A percentile compares a stretch with the other conserved stretches of the same genome.
These are phyloP conservation scores for Dryobates pubescens DNA, from an alignment of 2,797 vertebrate genomes.

Conservation along the genomic window DNA sequence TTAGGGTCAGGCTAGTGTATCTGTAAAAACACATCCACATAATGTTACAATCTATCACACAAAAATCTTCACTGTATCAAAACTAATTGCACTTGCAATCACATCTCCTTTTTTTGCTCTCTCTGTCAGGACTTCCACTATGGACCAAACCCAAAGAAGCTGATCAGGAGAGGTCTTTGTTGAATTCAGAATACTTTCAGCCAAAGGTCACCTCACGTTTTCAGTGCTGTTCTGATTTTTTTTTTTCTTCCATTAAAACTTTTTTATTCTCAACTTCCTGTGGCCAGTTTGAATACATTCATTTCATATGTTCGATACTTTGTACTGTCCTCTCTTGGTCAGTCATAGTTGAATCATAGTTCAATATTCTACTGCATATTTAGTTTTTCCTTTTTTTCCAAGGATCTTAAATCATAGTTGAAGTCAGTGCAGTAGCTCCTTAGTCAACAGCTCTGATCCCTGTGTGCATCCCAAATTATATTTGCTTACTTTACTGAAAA, in stretches of 20 bases:
- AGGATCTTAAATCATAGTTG: background rate
- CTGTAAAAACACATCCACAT: background rate
- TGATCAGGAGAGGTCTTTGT: background rate
- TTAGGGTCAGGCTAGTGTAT: background rate
- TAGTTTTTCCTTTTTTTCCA: background rate
- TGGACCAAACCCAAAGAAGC: background rate
- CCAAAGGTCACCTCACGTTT: background rate
- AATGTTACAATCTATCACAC: background rate
- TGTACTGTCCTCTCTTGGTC: background rate
- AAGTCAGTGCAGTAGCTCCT: background rate
- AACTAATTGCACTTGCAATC: background rate
- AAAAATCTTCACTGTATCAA: background rate
- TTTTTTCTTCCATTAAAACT: background rate
- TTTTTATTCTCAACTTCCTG: background rate
- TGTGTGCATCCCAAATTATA: background rate
- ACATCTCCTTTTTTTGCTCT: background rate
- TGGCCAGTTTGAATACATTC: fast-evolving
- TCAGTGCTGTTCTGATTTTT: background rate
- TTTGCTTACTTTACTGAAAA: conserved; percentile 38
- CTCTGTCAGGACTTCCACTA: background rate
- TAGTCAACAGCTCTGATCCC: background rate
- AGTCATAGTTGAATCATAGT: background rate
- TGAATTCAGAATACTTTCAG: background rate
- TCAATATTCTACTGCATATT: background rate
- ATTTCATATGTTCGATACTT: background rate